Base-by-base conservation (phyloP, 2,888 invertebrate genomes). In the Spodoptera littoralis region DNA sequence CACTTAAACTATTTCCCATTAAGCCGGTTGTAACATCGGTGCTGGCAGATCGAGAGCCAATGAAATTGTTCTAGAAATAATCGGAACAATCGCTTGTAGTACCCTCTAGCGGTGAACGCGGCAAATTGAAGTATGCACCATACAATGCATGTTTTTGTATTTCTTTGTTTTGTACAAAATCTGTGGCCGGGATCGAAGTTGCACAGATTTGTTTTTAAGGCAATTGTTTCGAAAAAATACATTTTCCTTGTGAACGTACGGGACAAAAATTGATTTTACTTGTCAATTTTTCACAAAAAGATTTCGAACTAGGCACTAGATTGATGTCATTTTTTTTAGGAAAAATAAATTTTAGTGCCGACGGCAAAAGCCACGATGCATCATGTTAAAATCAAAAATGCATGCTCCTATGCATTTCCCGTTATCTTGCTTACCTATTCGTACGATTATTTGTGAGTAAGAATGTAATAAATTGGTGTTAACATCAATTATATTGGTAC, bases 51-150 rank as follows among this genome's bases (percentile, higher is more conserved):
- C 68, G 73, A 72, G 66, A 78, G 72, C 74, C 80, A 82, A 82
- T 83, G 73, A 80, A 79, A 78, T 76, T 73, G 70, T 77, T 75
- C 65, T 71, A 72, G 75, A 76, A 81, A 81, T 82, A 80, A 80
- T 77, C 73, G 76, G 69, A 76, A 77, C 80, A 81, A 79, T 80
- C 68, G 74, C 65, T 65, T 73, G 72, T 70, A 71, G 57, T 59
- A 48, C 76, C 61, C 72, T 70, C 67, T 61, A 61, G 72, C 59
- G 66, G 67, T 62, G 72, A 75, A 60, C 30, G 52, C 49, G 53
- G 65, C 62, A 72, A 78, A 80, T 67, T 80, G 67, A 65, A 80
- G 67, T 64, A 63, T 58, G 60, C 53, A 42, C 44, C 13, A 47
- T 69, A 67, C 65, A 71, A 64, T 69, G 30, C 58, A 52, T 67